A percentile compares a stretch with the other conserved stretches of the same genome.
Evolutionary conservation across 2,113 vertebrate genomes (phyloP).

Genomic region (Petromus typicus): DNA sequence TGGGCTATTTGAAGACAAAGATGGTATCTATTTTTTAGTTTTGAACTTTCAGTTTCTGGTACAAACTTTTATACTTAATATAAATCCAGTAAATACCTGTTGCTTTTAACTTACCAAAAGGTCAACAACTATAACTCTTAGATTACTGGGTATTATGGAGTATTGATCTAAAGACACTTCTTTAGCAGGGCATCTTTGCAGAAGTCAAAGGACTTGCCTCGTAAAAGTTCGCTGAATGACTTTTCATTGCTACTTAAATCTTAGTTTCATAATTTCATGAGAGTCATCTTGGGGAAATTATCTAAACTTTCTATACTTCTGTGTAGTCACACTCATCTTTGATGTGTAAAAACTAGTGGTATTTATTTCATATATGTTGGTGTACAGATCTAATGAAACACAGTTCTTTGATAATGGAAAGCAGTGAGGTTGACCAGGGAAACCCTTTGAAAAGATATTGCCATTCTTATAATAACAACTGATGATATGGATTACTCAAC

Average conservation of each 20-base stretch:
- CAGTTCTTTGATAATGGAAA: slow-evolving; percentile 14
- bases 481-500: neutral
- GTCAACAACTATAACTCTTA: slow-evolving; percentile 61
- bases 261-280: slow-evolving; percentile 2
- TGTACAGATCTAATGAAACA: neutral
- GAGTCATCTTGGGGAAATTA: slow-evolving; percentile 32
- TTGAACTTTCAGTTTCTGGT: neutral
- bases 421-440: neutral
- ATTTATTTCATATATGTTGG: neutral
- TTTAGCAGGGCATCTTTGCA: slow-evolving; percentile 41
- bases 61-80: slow-evolving; percentile 36
- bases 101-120: slow-evolving; percentile 66
- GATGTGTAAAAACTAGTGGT: neutral
- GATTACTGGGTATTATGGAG: slow-evolving; percentile 48
- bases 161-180: slow-evolving; percentile 59
- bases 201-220: slow-evolving; percentile 11
- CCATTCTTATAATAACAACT: neutral
- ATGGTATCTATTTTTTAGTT: slow-evolving; percentile 37
- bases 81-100: slow-evolving; percentile 63
- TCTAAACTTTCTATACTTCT: slow-evolving; percentile 32
- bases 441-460: neutral
- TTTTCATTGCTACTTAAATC: slow-evolving; percentile 58
- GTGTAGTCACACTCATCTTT: neutral
- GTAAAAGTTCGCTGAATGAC: slow-evolving; percentile 33
- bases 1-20: slow-evolving; percentile 50